Conservation (phyloP, 2,888 invertebrate genomes). For the Pseudococcus jackbeardsleyi region DNA sequence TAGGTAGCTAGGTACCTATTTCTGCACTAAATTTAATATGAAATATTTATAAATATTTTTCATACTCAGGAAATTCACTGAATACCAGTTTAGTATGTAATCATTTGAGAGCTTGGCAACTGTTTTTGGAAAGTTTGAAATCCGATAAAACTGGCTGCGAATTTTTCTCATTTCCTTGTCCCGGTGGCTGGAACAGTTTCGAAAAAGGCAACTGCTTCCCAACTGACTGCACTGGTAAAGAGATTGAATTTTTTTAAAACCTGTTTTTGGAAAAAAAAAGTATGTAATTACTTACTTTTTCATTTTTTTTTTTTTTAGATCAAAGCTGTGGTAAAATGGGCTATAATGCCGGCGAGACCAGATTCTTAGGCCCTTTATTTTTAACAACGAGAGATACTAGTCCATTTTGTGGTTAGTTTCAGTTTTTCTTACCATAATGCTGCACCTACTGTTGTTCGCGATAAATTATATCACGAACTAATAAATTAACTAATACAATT, state of each 20-base stretch:
- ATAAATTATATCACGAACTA: neutral
- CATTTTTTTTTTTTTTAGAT: slow-evolving; percentile 66
- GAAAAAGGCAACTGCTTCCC: slow-evolving; percentile 74
- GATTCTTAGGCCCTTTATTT: slow-evolving; percentile 74
- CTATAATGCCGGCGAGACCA: slow-evolving; percentile 70
- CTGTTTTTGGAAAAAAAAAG: too few relatives aligned
- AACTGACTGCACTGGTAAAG: slow-evolving; percentile 67
- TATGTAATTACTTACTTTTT: too few relatives aligned
- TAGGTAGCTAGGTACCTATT: too few relatives aligned
- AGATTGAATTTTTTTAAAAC: neutral
- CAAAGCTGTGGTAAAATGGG: slow-evolving; percentile 69
- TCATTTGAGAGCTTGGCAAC: slow-evolving; percentile 74
- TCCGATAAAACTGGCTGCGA: slow-evolving; percentile 70
- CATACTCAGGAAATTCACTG: slow-evolving; percentile 70
- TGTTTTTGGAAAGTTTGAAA: slow-evolving; percentile 73
- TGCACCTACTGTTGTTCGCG: neutral
- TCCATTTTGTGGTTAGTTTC: slow-evolving; percentile 74
- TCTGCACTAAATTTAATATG: too few relatives aligned
- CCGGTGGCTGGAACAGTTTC: slow-evolving; percentile 72
- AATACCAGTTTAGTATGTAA: slow-evolving; percentile 74
- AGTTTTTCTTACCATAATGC: neutral
- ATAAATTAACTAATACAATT: slow-evolving; percentile 59
- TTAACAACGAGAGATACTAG: slow-evolving; percentile 72
- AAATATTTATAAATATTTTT: neutral
- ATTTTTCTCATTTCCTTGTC: slow-evolving; percentile 74